Evolutionary conservation across 2,113 vertebrate genomes (phyloP).

Genomic region (Ochotona curzoniae): DNA sequence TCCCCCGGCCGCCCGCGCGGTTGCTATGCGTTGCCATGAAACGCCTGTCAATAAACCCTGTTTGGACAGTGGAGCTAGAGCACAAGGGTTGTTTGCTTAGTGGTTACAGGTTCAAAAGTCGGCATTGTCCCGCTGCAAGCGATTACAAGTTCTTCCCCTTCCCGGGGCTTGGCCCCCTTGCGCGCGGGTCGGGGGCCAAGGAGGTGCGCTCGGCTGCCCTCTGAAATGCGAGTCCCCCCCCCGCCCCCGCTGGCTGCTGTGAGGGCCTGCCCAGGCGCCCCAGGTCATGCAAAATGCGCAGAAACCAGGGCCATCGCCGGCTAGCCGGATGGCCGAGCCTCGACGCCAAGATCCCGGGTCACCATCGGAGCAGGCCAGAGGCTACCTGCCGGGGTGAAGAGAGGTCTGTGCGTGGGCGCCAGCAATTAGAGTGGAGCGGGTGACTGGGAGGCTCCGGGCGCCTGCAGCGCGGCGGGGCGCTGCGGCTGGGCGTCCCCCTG

Average conservation of each 20-base stretch:
- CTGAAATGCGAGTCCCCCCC: not conserved
- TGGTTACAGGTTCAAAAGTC: constrained; percentile 92
- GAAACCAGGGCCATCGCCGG: too few species aligned
- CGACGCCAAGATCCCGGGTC: not conserved
- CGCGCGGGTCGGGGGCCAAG: not conserved
- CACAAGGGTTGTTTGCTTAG: constrained; percentile 90
- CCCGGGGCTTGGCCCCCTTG: not conserved
- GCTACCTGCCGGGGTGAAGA: not conserved
- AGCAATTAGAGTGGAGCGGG: too few species aligned
- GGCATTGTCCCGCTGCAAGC: constrained; percentile 87
- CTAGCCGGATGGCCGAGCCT: not conserved
- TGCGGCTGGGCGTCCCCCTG: too few species aligned
- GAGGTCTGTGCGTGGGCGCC: not conserved
- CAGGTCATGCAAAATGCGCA: not conserved
- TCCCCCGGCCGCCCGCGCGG: constrained; percentile 66
- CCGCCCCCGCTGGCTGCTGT: not conserved
- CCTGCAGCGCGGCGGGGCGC: too few species aligned
- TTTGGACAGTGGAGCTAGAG: constrained; percentile 88
- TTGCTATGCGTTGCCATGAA: constrained; percentile 88
- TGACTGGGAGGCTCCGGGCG: rapidly evolving
- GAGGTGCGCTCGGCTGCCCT: not conserved
- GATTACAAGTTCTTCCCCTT: constrained; percentile 81
- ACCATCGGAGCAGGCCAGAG: not conserved
- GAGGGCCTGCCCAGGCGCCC: not conserved
- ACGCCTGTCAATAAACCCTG: constrained; percentile 90